Evolutionary conservation across 2,113 vertebrate genomes (phyloP).

Genomic region (Otis tarda): DNA sequence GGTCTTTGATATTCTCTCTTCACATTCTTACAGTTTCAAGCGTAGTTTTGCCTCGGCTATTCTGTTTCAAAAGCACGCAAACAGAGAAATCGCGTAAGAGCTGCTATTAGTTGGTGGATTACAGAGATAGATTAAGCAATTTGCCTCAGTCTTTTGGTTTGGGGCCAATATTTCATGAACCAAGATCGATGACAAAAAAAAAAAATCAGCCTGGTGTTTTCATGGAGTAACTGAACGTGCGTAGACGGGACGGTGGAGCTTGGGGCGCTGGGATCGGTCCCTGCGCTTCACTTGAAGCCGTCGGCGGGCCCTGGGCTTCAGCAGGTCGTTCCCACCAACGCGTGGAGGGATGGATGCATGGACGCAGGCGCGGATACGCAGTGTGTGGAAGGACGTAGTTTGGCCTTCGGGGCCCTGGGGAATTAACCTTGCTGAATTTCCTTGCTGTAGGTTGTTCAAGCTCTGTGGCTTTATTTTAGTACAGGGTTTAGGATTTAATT

Average conservation of each 20-base stretch:
- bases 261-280: rapidly evolving
- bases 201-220: background rate
- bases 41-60: rapidly evolving
- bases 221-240: rapidly evolving
- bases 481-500: background rate
- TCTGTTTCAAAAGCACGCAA: background rate
- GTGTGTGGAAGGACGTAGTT: background rate
- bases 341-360: too few species aligned
- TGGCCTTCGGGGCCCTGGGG: background rate
- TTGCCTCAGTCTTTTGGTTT: background rate
- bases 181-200: background rate
- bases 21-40: rapidly evolving
- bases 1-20: background rate
- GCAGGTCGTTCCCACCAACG: too few species aligned
- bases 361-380: rapidly evolving
- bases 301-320: background rate
- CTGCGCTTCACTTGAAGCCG: background rate
- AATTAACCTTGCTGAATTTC: background rate
- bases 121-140: background rate
- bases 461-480: background rate
- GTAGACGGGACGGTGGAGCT: rapidly evolving
- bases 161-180: background rate
- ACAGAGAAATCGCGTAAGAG: background rate
- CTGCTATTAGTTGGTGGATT: background rate
- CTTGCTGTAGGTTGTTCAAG: background rate